Conservation (phyloP, 1,140 invertebrate species). For the Copidosoma floridanum region DNA sequence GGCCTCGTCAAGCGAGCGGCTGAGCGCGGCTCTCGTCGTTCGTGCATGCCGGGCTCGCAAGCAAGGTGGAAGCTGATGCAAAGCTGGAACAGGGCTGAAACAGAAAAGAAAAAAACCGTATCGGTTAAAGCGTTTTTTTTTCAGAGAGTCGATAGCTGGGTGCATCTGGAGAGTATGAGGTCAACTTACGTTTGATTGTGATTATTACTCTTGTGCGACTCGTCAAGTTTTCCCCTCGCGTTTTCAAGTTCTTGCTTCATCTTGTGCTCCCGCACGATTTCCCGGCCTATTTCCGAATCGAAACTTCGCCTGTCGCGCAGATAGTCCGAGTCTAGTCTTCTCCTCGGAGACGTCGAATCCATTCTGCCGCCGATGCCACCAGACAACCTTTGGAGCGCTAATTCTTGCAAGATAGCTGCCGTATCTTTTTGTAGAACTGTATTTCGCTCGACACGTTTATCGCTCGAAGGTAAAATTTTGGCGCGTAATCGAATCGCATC, state of each 20-base stretch:
- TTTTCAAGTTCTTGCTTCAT: constrained; percentile 57
- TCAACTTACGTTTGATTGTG: constrained; percentile 22
- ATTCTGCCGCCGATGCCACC: constrained; percentile 39
- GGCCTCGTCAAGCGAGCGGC: constrained; percentile 67
- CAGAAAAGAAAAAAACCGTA: neutral
- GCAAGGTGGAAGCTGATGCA: constrained; percentile 57
- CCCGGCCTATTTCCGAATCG: constrained; percentile 60
- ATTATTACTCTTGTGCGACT: constrained; percentile 23
- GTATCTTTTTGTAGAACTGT: constrained; percentile 48
- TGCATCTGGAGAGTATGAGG: too few relatives aligned
- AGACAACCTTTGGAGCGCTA: constrained; percentile 48
- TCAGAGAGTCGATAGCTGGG: too few relatives aligned
- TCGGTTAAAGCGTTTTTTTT: too few relatives aligned
- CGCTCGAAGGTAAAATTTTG: neutral
- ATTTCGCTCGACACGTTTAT: constrained; percentile 32
- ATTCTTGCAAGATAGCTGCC: constrained; percentile 49
- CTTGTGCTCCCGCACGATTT: constrained; percentile 56
- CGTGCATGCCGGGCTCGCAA: constrained; percentile 55
- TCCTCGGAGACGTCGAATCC: constrained; percentile 28
- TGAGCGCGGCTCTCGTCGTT: constrained; percentile 64
- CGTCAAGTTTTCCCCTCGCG: constrained; percentile 44
- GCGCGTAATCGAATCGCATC: neutral
- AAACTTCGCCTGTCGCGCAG: constrained; percentile 51
- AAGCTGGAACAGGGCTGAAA: constrained; percentile 32
- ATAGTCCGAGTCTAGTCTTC: constrained; percentile 40